Evolutionary conservation across 2,797 vertebrate species (phyloP).

Genomic region (Tauraco hartlaubi): DNA sequence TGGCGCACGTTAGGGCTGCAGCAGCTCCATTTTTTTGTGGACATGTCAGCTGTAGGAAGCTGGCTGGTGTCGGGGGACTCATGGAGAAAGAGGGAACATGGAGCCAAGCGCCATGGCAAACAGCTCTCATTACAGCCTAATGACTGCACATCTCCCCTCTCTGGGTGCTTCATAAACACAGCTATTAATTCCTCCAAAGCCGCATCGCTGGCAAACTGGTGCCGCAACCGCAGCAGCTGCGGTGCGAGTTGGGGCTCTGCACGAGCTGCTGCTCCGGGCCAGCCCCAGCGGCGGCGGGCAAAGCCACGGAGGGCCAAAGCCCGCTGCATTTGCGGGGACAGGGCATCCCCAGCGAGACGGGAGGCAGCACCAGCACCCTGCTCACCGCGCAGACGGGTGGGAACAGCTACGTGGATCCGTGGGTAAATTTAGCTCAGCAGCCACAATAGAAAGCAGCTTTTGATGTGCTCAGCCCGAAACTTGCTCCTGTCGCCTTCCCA

Average conservation of each 20-base stretch:
- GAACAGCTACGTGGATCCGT: background rate
- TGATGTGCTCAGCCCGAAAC: slow-evolving; percentile 6
- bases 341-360: background rate
- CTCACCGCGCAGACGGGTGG: background rate
- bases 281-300: rapidly evolving
- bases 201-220: background rate
- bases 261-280: rapidly evolving
- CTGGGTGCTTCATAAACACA: background rate
- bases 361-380: background rate
- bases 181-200: slow-evolving; percentile 32
- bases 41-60: background rate
- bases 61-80: background rate
- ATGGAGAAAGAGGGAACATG: background rate
- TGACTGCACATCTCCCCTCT: background rate
- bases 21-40: background rate
- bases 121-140: slow-evolving; percentile 11
- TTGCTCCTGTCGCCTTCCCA: background rate
- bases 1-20: background rate
- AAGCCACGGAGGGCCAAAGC: background rate
- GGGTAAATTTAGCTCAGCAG: slow-evolving; percentile 19
- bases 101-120: background rate
- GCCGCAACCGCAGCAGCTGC: background rate
- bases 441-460: slow-evolving; percentile 18
- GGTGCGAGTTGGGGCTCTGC: background rate
- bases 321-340: background rate